Conservation (phyloP, 1,140 invertebrate species). For the Muscidifurax raptorellus region DNA sequence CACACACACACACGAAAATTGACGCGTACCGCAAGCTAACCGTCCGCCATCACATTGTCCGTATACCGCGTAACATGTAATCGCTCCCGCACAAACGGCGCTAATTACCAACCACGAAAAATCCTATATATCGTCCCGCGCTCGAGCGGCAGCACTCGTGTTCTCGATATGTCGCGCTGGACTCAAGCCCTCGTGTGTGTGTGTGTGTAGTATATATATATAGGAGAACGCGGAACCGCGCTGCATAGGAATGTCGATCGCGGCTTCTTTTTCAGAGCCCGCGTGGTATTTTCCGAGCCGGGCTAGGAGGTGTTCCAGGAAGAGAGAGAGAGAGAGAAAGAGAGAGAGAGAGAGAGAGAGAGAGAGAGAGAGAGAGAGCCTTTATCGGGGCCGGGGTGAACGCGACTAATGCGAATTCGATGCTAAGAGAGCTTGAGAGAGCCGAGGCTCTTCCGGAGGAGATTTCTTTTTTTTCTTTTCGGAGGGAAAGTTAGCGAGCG, state of each 20-base stretch:
- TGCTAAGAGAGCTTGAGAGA: slow-evolving; percentile 20
- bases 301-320: slow-evolving; percentile 13
- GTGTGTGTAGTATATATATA: background rate
- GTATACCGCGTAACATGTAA: too few relatives aligned
- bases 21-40: background rate
- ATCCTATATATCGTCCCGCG: background rate
- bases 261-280: background rate
- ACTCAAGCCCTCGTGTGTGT: background rate
- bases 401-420: slow-evolving; percentile 48
- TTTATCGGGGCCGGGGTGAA: slow-evolving; percentile 18
- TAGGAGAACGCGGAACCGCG: slow-evolving; percentile 46
- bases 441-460: background rate
- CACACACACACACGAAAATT: too few relatives aligned
- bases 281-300: background rate
- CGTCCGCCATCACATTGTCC: too few relatives aligned
- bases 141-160: background rate
- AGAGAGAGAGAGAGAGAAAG: background rate
- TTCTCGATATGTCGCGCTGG: slow-evolving; percentile 42
- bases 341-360: background rate
- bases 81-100: too few relatives aligned
- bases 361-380: background rate
- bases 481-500: slow-evolving; percentile 6
- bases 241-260: slow-evolving; percentile 39
- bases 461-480: background rate
- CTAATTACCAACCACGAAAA: slow-evolving; percentile 11